Conservation (phyloP, 2,797 vertebrate genomes). For the Pteropus rufus region DNA sequence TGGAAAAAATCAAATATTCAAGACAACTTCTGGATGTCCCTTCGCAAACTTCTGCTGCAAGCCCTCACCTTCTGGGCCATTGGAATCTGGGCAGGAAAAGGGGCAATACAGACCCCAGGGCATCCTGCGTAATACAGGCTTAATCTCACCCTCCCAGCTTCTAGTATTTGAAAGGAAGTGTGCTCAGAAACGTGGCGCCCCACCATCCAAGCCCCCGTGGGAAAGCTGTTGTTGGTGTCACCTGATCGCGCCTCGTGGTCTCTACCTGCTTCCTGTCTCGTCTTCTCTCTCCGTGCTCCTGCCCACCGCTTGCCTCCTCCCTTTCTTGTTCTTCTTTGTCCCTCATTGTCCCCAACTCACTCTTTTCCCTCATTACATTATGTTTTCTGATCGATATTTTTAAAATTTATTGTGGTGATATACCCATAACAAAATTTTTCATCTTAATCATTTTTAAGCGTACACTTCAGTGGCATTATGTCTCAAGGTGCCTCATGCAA, state of each 20-base stretch:
- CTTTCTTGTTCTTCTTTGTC: background rate
- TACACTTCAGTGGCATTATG: background rate
- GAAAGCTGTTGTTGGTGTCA: background rate
- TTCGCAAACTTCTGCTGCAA: background rate
- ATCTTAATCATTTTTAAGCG: background rate
- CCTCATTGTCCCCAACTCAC: background rate
- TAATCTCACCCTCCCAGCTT: no score
- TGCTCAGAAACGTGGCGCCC: background rate
- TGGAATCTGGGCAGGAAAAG: background rate
- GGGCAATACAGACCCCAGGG: fast-evolving
- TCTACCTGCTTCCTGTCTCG: background rate
- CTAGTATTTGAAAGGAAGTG: fast-evolving
- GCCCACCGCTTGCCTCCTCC: no score
- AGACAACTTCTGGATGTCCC: background rate
- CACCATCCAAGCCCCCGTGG: fast-evolving
- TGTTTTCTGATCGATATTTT: background rate
- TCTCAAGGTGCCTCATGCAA: fast-evolving
- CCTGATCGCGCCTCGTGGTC: fast-evolving
- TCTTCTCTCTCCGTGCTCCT: background rate
- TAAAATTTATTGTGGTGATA: background rate
- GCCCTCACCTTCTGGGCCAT: background rate
- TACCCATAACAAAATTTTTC: background rate
- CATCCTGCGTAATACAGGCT: fast-evolving
- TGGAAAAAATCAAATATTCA: conserved; percentile 34
- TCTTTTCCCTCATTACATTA: background rate